Conservation (phyloP, 2,113 vertebrate genomes). For the Naja naja region DNA sequence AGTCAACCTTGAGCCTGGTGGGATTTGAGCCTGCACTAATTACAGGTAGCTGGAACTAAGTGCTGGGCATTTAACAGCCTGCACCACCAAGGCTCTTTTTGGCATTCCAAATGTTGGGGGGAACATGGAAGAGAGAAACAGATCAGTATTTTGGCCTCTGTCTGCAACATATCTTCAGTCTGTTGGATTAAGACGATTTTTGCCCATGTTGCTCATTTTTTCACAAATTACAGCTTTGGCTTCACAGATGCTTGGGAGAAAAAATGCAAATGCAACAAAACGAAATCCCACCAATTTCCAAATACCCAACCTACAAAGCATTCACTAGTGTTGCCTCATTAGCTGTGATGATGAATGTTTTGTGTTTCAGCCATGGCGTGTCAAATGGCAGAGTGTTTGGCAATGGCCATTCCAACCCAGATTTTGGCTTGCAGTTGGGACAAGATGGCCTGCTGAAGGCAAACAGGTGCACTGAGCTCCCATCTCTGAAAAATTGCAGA, state of each 20-base stretch:
- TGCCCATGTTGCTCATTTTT: background rate
- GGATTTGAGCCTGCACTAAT: too few species aligned
- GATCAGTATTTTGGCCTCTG: too few species aligned
- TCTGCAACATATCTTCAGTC: background rate
- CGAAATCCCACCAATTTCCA: background rate
- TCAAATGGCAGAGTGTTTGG: background rate
- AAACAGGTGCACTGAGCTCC: background rate
- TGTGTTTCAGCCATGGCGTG: background rate
- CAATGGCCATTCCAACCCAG: background rate
- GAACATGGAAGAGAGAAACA: background rate
- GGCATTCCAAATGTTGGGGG: background rate
- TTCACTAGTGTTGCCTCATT: background rate
- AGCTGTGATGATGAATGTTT: slow-evolving; percentile 6
- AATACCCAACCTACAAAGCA: background rate
- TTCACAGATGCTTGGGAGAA: background rate
- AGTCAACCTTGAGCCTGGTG: too few species aligned
- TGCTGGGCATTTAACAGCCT: too few species aligned
- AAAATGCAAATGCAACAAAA: background rate
- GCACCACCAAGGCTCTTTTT: too few species aligned
- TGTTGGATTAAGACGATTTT: background rate
- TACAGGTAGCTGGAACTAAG: too few species aligned
- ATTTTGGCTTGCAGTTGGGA: background rate
- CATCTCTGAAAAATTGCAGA: background rate
- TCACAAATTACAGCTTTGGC: background rate
- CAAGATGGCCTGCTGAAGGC: background rate